These are phyloP conservation scores for Squalus acanthias DNA, from an alignment of 2,797 vertebrate species.

Conservation along the genomic window DNA sequence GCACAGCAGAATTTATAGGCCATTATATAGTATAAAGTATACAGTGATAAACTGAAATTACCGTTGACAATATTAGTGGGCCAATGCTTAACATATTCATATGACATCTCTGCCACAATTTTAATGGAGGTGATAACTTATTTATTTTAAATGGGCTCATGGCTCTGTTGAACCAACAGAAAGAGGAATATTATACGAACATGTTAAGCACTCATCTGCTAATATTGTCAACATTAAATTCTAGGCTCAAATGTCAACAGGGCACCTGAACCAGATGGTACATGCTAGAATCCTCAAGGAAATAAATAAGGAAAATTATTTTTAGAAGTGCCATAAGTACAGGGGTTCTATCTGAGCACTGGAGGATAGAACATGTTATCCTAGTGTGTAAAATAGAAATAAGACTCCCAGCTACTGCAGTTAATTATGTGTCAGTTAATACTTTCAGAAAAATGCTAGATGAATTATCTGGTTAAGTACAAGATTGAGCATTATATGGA, in stretches of 20 bases:
- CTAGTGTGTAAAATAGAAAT: neutral
- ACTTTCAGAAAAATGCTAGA: neutral
- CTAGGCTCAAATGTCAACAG: neutral
- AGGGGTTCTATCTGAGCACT: neutral
- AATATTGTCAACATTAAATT: constrained; percentile 7
- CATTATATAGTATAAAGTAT: neutral
- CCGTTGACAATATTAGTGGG: neutral
- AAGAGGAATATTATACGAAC: neutral
- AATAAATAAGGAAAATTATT: neutral
- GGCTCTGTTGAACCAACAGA: neutral
- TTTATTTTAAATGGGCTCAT: neutral
- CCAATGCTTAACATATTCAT: neutral
- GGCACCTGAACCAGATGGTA: constrained; percentile 19
- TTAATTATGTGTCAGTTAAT: constrained; percentile 20
- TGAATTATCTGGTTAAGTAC: constrained; percentile 16
- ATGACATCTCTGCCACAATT: neutral
- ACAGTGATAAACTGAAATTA: neutral
- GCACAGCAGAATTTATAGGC: neutral
- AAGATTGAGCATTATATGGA: constrained; percentile 2
- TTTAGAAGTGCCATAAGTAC: constrained; percentile 5
- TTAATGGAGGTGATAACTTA: neutral
- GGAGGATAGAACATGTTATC: neutral
- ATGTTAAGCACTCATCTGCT: neutral
- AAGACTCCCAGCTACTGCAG: neutral
- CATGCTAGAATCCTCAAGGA: neutral